Evolutionary conservation across 2,888 invertebrate species (phyloP).

Genomic region (Geotrupes spiniger): DNA sequence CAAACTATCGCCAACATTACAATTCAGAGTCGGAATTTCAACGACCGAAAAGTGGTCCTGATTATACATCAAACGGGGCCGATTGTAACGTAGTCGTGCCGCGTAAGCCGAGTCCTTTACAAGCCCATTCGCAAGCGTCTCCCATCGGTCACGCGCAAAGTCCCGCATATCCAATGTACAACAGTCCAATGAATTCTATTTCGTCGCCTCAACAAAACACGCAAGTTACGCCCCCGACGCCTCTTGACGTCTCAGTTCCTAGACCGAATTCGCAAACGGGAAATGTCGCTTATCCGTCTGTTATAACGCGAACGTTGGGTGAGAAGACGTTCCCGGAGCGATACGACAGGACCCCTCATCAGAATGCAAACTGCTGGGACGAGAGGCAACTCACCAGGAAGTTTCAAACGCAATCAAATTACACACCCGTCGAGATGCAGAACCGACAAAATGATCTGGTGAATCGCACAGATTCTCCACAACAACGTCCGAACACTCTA

Average conservation of each 20-base stretch:
- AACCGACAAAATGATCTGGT: conserved; percentile 35
- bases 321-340: conserved; percentile 58
- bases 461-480: conserved; percentile 22
- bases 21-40: conserved; percentile 62
- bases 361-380: conserved; percentile 58
- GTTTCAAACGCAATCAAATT: conserved; percentile 52
- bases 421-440: conserved; percentile 45
- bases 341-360: conserved; percentile 49
- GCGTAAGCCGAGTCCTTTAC: conserved; percentile 66
- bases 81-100: conserved; percentile 65
- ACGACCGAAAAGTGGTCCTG: conserved; percentile 54
- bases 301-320: conserved; percentile 71
- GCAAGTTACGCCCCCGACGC: conserved; percentile 62
- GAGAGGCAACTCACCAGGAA: conserved; percentile 55
- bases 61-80: conserved; percentile 45
- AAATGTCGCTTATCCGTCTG: conserved; percentile 75
- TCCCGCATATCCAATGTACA: conserved; percentile 81
- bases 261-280: conserved; percentile 59
- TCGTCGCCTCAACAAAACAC: conserved; percentile 69
- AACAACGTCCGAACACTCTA: conserved; percentile 51
- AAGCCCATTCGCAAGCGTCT: conserved; percentile 69
- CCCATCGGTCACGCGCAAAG: conserved; percentile 73
- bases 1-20: conserved; percentile 58
- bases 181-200: conserved; percentile 76
- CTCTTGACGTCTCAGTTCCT: conserved; percentile 67